Evolutionary conservation across 1,140 invertebrate species (phyloP), one percentile per base, ranked within the genome.

Genomic region (Mactra quadrangularis): DNA sequence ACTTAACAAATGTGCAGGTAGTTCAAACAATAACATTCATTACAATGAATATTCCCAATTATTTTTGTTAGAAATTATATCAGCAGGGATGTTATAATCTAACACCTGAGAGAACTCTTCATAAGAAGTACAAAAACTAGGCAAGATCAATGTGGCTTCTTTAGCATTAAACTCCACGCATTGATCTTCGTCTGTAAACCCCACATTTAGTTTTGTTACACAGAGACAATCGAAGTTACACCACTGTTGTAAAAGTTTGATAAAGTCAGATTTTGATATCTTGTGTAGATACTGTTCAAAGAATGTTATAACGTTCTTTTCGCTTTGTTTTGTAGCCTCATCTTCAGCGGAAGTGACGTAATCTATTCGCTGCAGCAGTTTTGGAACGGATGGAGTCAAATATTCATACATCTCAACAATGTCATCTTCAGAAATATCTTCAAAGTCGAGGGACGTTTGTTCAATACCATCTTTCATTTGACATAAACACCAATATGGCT

Each of bases 201-300:
- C 60, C 0, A 82, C 78, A 50, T 33, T 71, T 13, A 82, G 31
- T 7, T 71, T 50, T 29, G n/a, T 19, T 0, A 72, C 47, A 59
- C 78, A 82, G 4, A 72, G 41, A 50, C 68, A 72, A 35, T 82
- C 78, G n/a, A 57, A 72, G 3, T 52, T 55, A 47, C 53, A 60
- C 78, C 78, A 82, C 9, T 82, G 55, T 19, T 72, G 52, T 9
- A 82, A 59, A 13, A 82, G 33, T 52, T 60, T 72, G 22, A 17
- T 22, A 17, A 82, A 11, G 4, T 19, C 53, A 3, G 3, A 13
- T n/a, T 45, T 50, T 17, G 66, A 57, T 33, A 82, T 41, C 52
- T 71, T 82, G 38, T 60, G 59, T n/a, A 82, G 50, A 62, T 72
- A 82, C 41, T 71, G 50, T 47, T 82, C 78, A 72, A 82, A 82